A percentile compares a stretch with the other conserved stretches of the same genome.
Conservation (phyloP, 2,797 vertebrate genomes). For the Chromobotia macracanthus region DNA sequence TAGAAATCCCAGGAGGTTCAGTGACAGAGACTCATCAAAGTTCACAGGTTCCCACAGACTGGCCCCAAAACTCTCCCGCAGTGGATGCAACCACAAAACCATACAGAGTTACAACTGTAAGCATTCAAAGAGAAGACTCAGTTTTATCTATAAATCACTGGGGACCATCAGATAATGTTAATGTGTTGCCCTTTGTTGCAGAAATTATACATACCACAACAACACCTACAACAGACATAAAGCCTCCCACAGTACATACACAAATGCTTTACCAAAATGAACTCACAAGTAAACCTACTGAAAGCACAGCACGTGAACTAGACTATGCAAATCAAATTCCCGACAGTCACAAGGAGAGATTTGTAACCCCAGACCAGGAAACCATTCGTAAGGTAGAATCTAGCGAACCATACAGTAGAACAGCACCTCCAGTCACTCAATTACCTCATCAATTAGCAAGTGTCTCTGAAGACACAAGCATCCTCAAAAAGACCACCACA, state of each 20-base stretch:
- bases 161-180: constrained; percentile 61
- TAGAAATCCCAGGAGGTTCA: constrained; percentile 35
- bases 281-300: constrained; percentile 45
- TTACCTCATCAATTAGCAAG: constrained; percentile 41
- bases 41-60: constrained; percentile 44
- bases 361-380: constrained; percentile 50
- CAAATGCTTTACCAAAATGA: constrained; percentile 45
- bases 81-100: constrained; percentile 52
- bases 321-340: constrained; percentile 69
- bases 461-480: constrained; percentile 45
- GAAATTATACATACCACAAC: constrained; percentile 51
- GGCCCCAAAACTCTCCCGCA: constrained; percentile 50
- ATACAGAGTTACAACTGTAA: constrained; percentile 47
- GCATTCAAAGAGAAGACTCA: constrained; percentile 47
- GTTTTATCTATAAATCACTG: constrained; percentile 62
- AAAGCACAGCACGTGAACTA: constrained; percentile 42
- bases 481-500: constrained; percentile 29
- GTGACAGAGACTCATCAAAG: constrained; percentile 39
- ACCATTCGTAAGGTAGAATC: constrained; percentile 57
- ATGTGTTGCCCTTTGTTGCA: constrained; percentile 38
- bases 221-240: constrained; percentile 38
- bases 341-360: constrained; percentile 62
- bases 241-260: constrained; percentile 48
- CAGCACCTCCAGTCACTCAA: constrained; percentile 26
- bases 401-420: constrained; percentile 35